Base-by-base conservation (phyloP, 2,888 invertebrate species). In the Ypsolopha sequella region DNA sequence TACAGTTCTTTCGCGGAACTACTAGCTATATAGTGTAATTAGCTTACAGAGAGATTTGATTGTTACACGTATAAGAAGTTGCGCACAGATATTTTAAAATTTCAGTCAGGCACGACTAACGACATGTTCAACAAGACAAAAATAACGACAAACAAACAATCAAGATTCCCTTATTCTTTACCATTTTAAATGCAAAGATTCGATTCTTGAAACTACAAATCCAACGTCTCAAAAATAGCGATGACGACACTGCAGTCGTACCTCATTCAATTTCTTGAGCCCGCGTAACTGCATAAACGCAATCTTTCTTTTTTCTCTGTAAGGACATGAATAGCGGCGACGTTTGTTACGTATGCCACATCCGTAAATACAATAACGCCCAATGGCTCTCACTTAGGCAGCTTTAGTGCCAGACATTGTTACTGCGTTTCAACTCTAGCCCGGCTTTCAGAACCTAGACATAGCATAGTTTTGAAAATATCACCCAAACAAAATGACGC, bases 311-410 rank as follows among this genome's bases (percentile, higher is more conserved):
- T 60, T 62, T 63, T 60, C 58, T 58, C 58, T 49, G 51, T 6
- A 54, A 34, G 52, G 56, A 35, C 61, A 63, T 65, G 64, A 66
- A 24, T 24, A 24, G 65, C 60, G 62, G 64, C 55, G 55, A 59
- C 58, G 57, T 51, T 52, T 61, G 61, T 68, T 65, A 65, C 62
- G 64, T 58, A 65, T 62, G 60, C 63, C 50, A 55, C 59, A 54
- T 56, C 60, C 58, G 58, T 58, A 24, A 2, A 2, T 24, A 64
- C 64, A 63, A 63, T 62, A 62, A 60, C 58, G 58, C 53, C 53
- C 59, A 59, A 61, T 65, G 59, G 68, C 76, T 78, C 73, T 79
- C 76, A 71, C 73, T 71, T 67, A 59, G 61, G 63, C 67, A 60
- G 62, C 61, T 24, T 24, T 24, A 24, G 24, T 24, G 24, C 63